These are phyloP conservation scores for Alethe castanea DNA, from an alignment of 2,113 vertebrate species.

Conservation along the genomic window DNA sequence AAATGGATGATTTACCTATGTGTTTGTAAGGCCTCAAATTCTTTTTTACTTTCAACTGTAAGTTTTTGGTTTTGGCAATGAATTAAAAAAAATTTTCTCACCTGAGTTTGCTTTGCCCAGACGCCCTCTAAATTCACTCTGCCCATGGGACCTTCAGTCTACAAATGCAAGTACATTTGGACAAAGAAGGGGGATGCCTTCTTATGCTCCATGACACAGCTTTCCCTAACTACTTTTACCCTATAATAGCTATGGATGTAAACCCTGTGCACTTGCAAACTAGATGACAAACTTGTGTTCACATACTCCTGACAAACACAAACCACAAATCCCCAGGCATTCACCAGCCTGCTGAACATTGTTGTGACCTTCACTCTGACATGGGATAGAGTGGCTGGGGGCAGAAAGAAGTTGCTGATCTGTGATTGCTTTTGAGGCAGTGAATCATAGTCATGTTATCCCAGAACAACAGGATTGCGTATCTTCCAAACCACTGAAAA, in stretches of 20 bases:
- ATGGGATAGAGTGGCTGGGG: background rate
- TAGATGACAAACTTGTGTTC: conserved; percentile 25
- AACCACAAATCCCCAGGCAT: conserved; percentile 42
- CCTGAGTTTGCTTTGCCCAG: background rate
- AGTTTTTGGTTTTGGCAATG: background rate
- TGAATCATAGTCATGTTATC: conserved; percentile 3
- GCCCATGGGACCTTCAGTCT: background rate
- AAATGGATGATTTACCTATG: background rate
- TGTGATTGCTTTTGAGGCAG: conserved; percentile 52
- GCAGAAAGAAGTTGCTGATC: conserved; percentile 7
- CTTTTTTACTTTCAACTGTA: background rate
- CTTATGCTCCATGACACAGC: background rate
- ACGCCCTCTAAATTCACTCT: background rate
- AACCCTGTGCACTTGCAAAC: background rate
- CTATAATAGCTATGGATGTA: background rate
- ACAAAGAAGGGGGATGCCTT: background rate
- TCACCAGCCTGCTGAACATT: conserved; percentile 21
- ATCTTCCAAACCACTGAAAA: conserved; percentile 51
- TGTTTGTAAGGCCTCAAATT: background rate
- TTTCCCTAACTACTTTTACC: background rate
- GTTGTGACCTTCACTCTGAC: conserved; percentile 42
- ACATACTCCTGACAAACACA: conserved; percentile 20
- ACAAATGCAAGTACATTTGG: background rate
- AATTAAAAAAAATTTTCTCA: background rate
- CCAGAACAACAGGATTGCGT: background rate